phyloP scores from a whole-genome alignment of 2,113 vertebrate genomes.

The Anas platyrhynchos region DNA sequence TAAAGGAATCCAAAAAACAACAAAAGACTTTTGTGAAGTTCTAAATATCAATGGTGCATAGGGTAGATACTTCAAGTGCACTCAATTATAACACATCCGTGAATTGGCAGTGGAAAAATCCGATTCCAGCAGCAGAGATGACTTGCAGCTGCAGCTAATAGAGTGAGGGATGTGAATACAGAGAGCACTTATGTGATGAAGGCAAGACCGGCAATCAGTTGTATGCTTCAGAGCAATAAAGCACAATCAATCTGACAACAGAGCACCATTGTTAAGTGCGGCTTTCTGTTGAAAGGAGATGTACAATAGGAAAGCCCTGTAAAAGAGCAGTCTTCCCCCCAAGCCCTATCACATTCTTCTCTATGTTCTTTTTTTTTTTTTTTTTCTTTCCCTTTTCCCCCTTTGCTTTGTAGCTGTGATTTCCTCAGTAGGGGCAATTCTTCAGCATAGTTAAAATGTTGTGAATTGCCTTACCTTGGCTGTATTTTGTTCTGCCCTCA shows the following conservation, averaged over 20 bases:
- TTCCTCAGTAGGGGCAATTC: not conserved
- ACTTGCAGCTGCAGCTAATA: constrained; percentile 55
- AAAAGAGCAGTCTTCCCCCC: not conserved
- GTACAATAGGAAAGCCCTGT: not conserved
- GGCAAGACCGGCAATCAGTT: constrained; percentile 25
- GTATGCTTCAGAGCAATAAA: constrained; percentile 45
- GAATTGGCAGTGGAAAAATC: constrained; percentile 47
- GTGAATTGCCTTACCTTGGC: not conserved
- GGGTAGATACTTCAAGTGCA: not conserved
- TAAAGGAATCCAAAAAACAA: not conserved
- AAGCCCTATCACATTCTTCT: not conserved
- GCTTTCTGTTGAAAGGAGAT: not conserved
- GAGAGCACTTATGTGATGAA: constrained; percentile 32
- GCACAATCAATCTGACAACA: constrained; percentile 47
- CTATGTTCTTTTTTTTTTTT: not conserved
- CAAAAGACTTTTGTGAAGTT: not conserved
- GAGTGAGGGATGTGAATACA: not conserved
- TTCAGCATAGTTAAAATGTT: not conserved
- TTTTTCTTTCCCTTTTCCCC: not conserved
- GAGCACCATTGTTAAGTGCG: not conserved
- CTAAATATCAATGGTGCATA: not conserved
- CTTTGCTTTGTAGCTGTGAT: accelerated
- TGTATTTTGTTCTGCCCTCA: not conserved
- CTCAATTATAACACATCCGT: constrained; percentile 27
- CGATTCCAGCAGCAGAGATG: constrained; percentile 18